Conservation (phyloP, 1,140 invertebrate genomes). For the Drosophila nebulosa region DNA sequence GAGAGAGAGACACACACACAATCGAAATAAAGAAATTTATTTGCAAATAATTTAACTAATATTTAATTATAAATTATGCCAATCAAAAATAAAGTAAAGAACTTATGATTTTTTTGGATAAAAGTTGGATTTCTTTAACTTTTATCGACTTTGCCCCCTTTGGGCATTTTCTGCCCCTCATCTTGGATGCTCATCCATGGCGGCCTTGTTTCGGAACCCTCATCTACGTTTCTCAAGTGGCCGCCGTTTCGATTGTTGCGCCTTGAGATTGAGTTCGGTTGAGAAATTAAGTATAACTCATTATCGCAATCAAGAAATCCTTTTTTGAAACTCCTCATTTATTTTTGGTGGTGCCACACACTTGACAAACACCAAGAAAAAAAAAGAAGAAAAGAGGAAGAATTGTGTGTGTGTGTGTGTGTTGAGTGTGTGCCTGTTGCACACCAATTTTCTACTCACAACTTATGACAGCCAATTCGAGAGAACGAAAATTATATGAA, state of each 20-base stretch:
- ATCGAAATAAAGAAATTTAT: not conserved
- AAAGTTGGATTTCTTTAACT: too few species aligned
- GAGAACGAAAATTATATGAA: conserved; percentile 75
- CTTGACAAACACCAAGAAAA: conserved; percentile 40
- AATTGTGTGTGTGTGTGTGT: conserved; percentile 37
- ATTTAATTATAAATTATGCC: too few species aligned
- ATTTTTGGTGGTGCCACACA: conserved; percentile 33
- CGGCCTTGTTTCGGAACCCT: not conserved
- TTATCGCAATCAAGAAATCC: conserved; percentile 77
- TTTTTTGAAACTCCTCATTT: conserved; percentile 28
- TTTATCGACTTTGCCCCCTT: not conserved
- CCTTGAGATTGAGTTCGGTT: conserved; percentile 12
- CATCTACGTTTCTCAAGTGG: conserved; percentile 32
- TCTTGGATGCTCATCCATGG: not conserved
- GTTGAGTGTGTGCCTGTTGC: conserved; percentile 51
- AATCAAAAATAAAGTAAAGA: too few species aligned
- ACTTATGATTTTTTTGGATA: too few species aligned
- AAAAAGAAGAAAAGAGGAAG: conserved; percentile 6
- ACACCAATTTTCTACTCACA: conserved; percentile 79
- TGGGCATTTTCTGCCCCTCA: not conserved
- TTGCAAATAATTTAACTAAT: too few species aligned
- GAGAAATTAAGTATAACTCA: conserved; percentile 74
- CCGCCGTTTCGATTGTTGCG: conserved; percentile 7
- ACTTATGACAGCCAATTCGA: conserved; percentile 78
- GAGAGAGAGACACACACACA: too few species aligned